Evolutionary conservation across 2,888 invertebrate genomes (phyloP), one percentile per base, ranked within the genome.

Genomic region (Leistus spinibarbis): DNA sequence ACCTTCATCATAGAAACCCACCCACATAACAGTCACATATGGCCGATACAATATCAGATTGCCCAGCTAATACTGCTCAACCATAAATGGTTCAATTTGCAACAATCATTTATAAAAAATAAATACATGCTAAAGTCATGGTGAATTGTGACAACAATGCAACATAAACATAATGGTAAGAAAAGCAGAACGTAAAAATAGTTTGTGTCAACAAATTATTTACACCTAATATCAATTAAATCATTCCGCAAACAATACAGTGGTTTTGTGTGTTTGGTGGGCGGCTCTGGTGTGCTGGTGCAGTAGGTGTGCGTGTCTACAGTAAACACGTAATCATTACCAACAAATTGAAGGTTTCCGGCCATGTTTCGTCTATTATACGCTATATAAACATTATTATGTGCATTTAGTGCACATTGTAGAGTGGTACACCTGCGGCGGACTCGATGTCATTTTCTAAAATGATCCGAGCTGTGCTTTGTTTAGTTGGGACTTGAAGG

Each of bases 341-440:
- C n/a, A 56, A 72, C 72, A 72, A 72, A 72, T 72, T 72, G 72
- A 65, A 72, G 65, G 72, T 72, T 72, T 72, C 72, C 72, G 72
- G 72, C 54, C 72, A 72, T 72, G 65, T 66, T 63, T 57, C 24
- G 65, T 65, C 72, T 65, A 72, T 72, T 72, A 72, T 40, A 72
- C 72, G 72, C 65, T 72, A 65, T 72, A 65, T 72, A 72, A 63
- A 66, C 65, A 56, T 72, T 72, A 65, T 72, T 72, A 65, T 72
- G 72, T 72, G 56, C 72, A 65, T 72, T 66, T 71, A 71, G 71
- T 71, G 64, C 23, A 54, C 64, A 53, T 27, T 64, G 19, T 54
- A 20, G n/a, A n/a, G n/a, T 63, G 10, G 54, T 70, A 70, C 70
- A 70, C 70, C 70, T 70, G 70, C 70, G 54, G 70, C 63, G 1